Evolutionary conservation across 2,113 vertebrate genomes (phyloP).

Genomic region (Hippocampus comes): DNA sequence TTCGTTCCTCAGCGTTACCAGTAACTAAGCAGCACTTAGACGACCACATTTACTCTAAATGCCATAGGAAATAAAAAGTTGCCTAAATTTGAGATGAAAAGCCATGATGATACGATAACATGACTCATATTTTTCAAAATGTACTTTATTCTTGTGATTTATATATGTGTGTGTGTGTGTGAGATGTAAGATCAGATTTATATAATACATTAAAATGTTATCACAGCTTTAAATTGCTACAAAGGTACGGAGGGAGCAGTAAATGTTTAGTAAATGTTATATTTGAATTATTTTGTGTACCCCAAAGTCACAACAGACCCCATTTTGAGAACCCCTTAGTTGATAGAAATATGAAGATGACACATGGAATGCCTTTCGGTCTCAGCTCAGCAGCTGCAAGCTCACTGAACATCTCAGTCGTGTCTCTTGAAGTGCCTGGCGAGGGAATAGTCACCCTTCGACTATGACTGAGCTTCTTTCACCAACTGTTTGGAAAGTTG

Average conservation of each 20-base stretch:
- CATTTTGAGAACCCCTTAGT: neutral
- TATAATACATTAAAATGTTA: too few species aligned
- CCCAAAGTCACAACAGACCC: neutral
- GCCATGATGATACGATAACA: too few species aligned
- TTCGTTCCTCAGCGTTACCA: too few species aligned
- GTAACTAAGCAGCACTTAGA: too few species aligned
- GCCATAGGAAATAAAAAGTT: too few species aligned
- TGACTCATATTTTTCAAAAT: too few species aligned
- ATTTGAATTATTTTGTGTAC: neutral
- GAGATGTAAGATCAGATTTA: too few species aligned
- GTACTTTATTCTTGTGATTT: too few species aligned
- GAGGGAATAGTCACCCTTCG: slow-evolving; percentile 29
- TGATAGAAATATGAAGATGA: neutral
- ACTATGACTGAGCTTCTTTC: slow-evolving; percentile 39
- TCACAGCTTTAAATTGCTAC: neutral
- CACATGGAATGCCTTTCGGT: neutral
- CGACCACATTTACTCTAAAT: too few species aligned
- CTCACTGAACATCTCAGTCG: neutral
- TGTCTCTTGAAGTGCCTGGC: slow-evolving; percentile 57
- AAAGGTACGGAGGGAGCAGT: neutral
- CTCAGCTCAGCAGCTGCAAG: neutral
- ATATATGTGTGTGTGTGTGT: too few species aligned
- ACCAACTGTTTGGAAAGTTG: slow-evolving; percentile 28
- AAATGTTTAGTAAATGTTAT: too few species aligned
- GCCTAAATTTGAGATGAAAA: too few species aligned